Evolutionary conservation across 2,113 vertebrate genomes (phyloP).

Genomic region (Athene noctua): DNA sequence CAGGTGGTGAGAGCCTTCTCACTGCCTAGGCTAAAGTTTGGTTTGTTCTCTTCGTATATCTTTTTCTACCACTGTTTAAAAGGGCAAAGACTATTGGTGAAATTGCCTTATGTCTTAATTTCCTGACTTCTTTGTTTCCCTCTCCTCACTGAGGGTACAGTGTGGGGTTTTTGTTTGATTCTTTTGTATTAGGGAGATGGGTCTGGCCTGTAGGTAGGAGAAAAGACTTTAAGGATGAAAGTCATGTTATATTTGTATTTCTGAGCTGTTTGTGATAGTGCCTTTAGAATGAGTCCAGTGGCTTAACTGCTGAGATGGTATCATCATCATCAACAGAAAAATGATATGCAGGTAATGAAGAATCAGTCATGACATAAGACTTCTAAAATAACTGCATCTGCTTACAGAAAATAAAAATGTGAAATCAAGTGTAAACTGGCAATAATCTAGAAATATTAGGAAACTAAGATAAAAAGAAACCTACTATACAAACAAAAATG

Average conservation of each 20-base stretch:
- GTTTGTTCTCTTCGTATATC: background rate
- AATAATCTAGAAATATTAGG: background rate
- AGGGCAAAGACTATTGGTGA: background rate
- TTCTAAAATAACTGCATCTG: background rate
- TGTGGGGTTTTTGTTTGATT: background rate
- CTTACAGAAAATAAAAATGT: background rate
- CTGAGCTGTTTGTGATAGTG: background rate
- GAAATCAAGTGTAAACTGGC: background rate
- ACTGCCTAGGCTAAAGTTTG: background rate
- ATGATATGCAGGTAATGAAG: background rate
- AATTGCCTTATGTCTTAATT: background rate
- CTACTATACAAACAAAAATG: background rate
- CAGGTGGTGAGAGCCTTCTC: background rate
- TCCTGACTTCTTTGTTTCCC: background rate
- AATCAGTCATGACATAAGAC: background rate
- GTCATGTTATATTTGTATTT: background rate
- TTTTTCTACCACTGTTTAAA: background rate
- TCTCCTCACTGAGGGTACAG: background rate
- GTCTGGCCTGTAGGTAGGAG: background rate
- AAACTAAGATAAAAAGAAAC: background rate
- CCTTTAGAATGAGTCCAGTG: background rate
- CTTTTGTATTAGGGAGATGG: background rate
- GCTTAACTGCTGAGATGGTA: background rate
- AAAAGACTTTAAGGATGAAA: background rate
- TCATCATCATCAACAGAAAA: background rate